phyloP scores from a whole-genome alignment of 1,140 invertebrate genomes.

The Trissolcus basalis region DNA sequence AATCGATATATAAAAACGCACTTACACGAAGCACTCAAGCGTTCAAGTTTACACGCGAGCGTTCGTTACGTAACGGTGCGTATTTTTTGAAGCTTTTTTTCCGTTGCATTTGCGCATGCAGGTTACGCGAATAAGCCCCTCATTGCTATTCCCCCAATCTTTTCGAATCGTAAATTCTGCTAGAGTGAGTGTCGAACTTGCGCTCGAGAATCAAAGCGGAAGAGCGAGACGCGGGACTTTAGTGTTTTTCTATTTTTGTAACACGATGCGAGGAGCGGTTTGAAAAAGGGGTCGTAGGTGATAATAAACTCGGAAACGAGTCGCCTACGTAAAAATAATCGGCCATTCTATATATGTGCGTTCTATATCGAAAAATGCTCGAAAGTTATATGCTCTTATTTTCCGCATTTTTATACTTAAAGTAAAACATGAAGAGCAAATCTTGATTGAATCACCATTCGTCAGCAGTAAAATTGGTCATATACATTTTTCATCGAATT shows the following conservation, averaged over 20 bases:
- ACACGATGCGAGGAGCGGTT: constrained; percentile 44
- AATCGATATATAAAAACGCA: constrained; percentile 15
- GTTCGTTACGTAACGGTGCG: constrained; percentile 32
- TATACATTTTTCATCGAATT: too few relatives aligned
- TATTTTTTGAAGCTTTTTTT: constrained; percentile 34
- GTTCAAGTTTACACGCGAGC: constrained; percentile 19
- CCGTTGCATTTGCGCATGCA: constrained; percentile 34
- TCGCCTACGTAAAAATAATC: constrained; percentile 52
- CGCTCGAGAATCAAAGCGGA: constrained; percentile 37
- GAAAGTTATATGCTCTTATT: constrained; percentile 8
- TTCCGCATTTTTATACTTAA: neutral
- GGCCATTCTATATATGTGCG: constrained; percentile 28
- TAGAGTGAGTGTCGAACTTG: constrained; percentile 44
- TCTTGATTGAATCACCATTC: too few relatives aligned
- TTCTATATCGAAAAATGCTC: constrained; percentile 9
- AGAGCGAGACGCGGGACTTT: constrained; percentile 27
- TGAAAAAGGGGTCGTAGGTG: constrained; percentile 49
- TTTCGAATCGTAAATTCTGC: constrained; percentile 45
- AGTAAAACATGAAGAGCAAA: too few relatives aligned
- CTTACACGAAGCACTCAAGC: too few relatives aligned
- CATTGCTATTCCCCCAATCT: constrained; percentile 50
- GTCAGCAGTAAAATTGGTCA: too few relatives aligned
- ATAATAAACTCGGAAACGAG: constrained; percentile 49
- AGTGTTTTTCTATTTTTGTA: constrained; percentile 54
- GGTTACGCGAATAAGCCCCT: constrained; percentile 43